phyloP scores from a whole-genome alignment of 1,140 invertebrate species.

The Bilobella aurantiaca region DNA sequence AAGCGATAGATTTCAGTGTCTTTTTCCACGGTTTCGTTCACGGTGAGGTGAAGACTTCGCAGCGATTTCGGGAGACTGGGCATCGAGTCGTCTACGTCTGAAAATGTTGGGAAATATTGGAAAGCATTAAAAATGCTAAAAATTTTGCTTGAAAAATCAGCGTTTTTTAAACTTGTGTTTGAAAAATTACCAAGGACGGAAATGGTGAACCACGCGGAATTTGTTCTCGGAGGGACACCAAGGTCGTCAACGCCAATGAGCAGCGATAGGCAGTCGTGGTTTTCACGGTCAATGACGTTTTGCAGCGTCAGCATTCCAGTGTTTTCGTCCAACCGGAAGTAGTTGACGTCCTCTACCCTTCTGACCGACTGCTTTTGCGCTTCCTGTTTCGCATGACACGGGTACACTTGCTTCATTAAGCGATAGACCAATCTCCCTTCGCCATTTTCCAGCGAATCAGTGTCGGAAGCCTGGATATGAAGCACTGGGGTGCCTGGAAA shows the following conservation, averaged over 20 bases:
- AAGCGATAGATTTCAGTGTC: constrained; percentile 56
- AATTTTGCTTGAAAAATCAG: neutral
- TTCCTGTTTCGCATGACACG: constrained; percentile 21
- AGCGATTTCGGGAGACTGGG: constrained; percentile 49
- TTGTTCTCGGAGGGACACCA: constrained; percentile 62
- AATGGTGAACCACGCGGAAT: constrained; percentile 56
- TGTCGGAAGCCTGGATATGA: constrained; percentile 64
- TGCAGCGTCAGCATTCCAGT: constrained; percentile 63
- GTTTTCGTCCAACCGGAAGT: constrained; percentile 42
- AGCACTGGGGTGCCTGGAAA: constrained; percentile 62
- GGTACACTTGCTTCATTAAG: constrained; percentile 29
- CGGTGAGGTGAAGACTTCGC: constrained; percentile 19
- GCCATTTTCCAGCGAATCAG: constrained; percentile 44
- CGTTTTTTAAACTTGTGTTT: neutral
- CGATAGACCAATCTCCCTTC: constrained; percentile 24
- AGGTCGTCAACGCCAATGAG: constrained; percentile 62
- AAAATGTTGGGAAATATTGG: neutral
- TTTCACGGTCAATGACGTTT: constrained; percentile 57
- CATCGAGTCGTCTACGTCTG: constrained; percentile 66
- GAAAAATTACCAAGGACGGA: constrained; percentile 41
- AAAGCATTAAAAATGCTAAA: constrained; percentile 32
- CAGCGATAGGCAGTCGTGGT: constrained; percentile 58
- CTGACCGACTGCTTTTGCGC: constrained; percentile 29
- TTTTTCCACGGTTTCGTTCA: constrained; percentile 37
- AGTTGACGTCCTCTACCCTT: constrained; percentile 21